Evolutionary conservation across 2,888 invertebrate species (phyloP).

Genomic region (Eristalis tenax): DNA sequence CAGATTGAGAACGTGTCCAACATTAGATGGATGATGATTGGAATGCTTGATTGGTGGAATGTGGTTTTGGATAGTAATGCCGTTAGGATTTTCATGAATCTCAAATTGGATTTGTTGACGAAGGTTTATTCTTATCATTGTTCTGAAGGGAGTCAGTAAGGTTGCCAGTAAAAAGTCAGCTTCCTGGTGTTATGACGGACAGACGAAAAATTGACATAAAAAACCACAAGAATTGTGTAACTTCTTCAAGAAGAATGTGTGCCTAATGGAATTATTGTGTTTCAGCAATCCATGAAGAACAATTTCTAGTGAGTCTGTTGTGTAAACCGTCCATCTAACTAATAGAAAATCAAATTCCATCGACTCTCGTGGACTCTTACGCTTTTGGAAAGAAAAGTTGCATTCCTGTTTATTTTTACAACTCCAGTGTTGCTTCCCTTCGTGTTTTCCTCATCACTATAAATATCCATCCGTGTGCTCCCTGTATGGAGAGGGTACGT

Average conservation of each 20-base stretch:
- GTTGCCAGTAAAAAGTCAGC: not conserved
- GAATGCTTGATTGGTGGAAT: constrained; percentile 64
- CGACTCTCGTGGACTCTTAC: not conserved
- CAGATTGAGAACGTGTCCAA: constrained; percentile 51
- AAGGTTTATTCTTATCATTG: not conserved
- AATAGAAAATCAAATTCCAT: not conserved
- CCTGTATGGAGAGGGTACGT: not conserved
- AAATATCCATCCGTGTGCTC: not conserved
- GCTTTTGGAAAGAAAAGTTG: not conserved
- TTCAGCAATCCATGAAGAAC: too few relatives aligned
- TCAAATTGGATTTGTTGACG: constrained; percentile 10
- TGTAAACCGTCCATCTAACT: not conserved
- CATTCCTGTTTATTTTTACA: constrained; percentile 29
- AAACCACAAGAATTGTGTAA: too few relatives aligned
- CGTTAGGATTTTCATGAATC: constrained; percentile 60
- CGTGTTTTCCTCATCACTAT: not conserved
- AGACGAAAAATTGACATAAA: too few relatives aligned
- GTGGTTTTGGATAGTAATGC: constrained; percentile 34
- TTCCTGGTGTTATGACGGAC: too few relatives aligned
- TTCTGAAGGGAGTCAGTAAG: not conserved
- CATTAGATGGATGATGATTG: constrained; percentile 60
- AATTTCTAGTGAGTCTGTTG: too few relatives aligned
- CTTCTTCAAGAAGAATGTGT: too few relatives aligned
- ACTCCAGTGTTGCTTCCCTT: not conserved
- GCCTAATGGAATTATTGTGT: too few relatives aligned